Conservation (phyloP, 2,888 invertebrate species). For the Mimumesa dahlbomi region DNA sequence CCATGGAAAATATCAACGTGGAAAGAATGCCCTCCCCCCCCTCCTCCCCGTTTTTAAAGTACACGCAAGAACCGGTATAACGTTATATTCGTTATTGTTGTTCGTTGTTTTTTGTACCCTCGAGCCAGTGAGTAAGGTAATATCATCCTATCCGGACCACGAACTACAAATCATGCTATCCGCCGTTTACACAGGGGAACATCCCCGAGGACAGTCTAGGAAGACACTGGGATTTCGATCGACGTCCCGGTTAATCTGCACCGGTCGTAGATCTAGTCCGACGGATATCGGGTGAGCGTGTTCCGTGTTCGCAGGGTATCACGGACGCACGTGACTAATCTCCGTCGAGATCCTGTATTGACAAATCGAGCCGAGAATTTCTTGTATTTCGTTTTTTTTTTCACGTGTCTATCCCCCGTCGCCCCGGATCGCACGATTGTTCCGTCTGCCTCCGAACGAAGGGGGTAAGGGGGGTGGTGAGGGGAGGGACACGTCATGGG, state of each 20-base stretch:
- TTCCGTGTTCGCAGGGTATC: constrained; percentile 58
- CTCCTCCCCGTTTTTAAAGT: too few relatives aligned
- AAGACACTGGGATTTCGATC: constrained; percentile 48
- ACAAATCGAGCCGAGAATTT: constrained; percentile 69
- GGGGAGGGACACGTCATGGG: constrained; percentile 64
- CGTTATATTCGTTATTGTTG: too few relatives aligned
- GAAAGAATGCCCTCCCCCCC: too few relatives aligned
- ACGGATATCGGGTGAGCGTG: constrained; percentile 44
- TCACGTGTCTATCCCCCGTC: constrained; percentile 22
- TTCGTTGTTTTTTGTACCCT: too few relatives aligned
- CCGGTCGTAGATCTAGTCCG: constrained; percentile 40
- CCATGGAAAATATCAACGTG: too few relatives aligned
- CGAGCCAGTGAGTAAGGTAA: too few relatives aligned
- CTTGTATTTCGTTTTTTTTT: too few relatives aligned
- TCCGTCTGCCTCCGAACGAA: constrained; percentile 18
- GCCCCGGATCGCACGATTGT: constrained; percentile 37
- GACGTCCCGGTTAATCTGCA: constrained; percentile 27
- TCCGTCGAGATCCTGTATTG: constrained; percentile 70
- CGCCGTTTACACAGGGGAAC: constrained; percentile 14
- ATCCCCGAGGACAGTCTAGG: constrained; percentile 26
- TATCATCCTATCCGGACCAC: too few relatives aligned
- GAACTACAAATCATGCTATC: constrained; percentile 2
- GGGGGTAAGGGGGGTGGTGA: too few relatives aligned
- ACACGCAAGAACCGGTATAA: too few relatives aligned
- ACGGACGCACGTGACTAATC: constrained; percentile 72